phyloP scores from a whole-genome alignment of 2,797 vertebrate genomes.

The Echiichthys vipera region DNA sequence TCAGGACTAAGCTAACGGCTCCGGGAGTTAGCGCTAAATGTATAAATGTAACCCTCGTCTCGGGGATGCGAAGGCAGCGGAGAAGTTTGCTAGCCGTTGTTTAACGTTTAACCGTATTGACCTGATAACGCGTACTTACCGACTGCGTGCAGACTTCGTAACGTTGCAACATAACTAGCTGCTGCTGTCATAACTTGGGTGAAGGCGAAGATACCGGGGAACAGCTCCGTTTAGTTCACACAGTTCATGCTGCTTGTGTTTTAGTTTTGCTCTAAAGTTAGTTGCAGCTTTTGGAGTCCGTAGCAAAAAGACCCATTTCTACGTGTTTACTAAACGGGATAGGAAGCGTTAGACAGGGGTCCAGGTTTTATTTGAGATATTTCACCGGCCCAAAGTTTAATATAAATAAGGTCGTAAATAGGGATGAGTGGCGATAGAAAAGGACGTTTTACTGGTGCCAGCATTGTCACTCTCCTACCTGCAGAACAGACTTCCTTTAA shows the following conservation, averaged over 20 bases:
- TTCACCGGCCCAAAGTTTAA: background rate
- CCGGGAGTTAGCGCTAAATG: background rate
- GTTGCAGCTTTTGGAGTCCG: background rate
- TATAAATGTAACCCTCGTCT: background rate
- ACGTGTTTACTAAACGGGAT: conserved; percentile 44
- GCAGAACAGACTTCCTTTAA: background rate
- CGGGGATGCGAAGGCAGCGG: conserved; percentile 27
- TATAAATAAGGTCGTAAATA: background rate
- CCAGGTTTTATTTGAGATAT: background rate
- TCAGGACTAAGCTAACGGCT: background rate
- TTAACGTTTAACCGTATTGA: background rate
- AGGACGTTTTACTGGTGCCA: background rate
- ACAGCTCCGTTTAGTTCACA: background rate
- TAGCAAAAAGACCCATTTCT: background rate
- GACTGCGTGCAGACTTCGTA: conserved; percentile 30
- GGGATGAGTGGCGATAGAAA: background rate
- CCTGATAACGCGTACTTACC: conserved; percentile 3
- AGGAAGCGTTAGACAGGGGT: conserved; percentile 20
- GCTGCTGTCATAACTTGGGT: conserved; percentile 42
- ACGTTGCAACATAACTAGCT: conserved; percentile 11
- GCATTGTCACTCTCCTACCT: background rate
- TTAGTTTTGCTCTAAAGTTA: conserved; percentile 11
- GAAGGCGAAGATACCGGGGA: background rate
- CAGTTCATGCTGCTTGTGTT: conserved; percentile 1
- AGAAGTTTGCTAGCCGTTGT: conserved; percentile 52